A percentile compares a stretch with the other conserved stretches of the same genome.
Evolutionary conservation across 2,113 vertebrate genomes (phyloP).

Genomic region (Sorex araneus): DNA sequence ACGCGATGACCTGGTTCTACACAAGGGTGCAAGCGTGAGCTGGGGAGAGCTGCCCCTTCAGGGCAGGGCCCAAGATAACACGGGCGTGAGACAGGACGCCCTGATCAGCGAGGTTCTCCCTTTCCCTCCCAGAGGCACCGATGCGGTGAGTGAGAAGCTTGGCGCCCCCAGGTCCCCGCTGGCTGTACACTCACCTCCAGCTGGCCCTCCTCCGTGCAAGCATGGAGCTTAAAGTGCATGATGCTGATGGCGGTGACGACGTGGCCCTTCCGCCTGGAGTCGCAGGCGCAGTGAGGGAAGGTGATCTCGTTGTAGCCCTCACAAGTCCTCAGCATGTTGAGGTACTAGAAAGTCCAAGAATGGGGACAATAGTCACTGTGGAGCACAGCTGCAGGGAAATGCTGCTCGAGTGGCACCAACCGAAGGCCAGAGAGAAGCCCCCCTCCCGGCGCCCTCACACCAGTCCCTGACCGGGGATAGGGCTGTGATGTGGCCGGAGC

Average conservation of each 20-base stretch:
- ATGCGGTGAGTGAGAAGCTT: too few relatives aligned
- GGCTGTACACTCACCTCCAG: constrained; percentile 91
- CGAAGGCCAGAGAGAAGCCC: not conserved
- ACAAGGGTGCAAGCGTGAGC: not conserved
- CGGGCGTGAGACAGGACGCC: not conserved
- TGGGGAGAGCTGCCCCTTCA: not conserved
- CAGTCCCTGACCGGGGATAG: not conserved
- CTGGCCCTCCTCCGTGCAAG: constrained; percentile 97
- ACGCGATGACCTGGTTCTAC: constrained; percentile 97
- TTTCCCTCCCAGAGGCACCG: not conserved
- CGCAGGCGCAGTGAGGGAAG: constrained; percentile 98
- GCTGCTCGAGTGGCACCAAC: not conserved
- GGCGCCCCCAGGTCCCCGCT: not conserved
- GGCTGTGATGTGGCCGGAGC: not conserved
- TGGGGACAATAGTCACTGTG: not conserved
- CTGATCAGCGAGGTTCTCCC: too few relatives aligned
- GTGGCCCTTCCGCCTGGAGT: constrained; percentile 97
- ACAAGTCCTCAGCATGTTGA: constrained; percentile 95
- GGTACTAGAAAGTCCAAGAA: constrained; percentile 89
- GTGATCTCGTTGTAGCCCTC: constrained; percentile 98
- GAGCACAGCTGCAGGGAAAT: not conserved
- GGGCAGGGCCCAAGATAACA: too few relatives aligned
- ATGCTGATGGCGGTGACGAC: constrained; percentile 98
- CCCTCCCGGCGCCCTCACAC: not conserved
- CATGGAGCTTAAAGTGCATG: constrained; percentile 97